phyloP scores from a whole-genome alignment of 30 jellyfish, hydroid and myxozoan genomes.

The Chrysaora quinquecirrha region DNA sequence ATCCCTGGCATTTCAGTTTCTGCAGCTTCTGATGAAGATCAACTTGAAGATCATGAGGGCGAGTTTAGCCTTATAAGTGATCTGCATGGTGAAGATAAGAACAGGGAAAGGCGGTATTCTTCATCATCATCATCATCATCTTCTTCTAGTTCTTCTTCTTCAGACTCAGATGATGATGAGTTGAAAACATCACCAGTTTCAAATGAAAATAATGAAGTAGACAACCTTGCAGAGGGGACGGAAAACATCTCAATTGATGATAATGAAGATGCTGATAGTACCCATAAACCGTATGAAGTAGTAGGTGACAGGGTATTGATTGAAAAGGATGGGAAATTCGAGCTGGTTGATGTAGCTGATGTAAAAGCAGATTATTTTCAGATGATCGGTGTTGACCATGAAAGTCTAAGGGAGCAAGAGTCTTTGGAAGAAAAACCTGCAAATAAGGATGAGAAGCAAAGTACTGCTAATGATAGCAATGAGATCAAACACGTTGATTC shows the following conservation, averaged over 20 bases:
- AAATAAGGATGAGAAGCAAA: conserved; percentile 10
- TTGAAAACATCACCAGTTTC: background rate
- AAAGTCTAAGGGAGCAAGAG: background rate
- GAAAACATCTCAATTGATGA: background rate
- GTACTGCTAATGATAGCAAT: background rate
- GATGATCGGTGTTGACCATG: conserved; percentile 42
- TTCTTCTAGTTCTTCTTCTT: background rate
- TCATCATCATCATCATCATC: background rate
- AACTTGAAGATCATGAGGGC: background rate
- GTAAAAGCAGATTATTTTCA: conserved; percentile 76
- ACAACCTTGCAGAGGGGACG: background rate
- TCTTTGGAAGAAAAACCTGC: background rate
- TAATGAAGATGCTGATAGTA: conserved; percentile 25
- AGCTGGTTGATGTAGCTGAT: conserved; percentile 80
- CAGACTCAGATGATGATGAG: background rate
- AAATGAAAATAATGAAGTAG: background rate
- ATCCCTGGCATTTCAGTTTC: conserved; percentile 69
- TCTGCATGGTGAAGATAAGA: background rate
- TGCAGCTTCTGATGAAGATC: conserved; percentile 48
- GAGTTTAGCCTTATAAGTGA: background rate
- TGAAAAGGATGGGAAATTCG: conserved; percentile 95
- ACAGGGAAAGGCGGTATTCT: background rate
- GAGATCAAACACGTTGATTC: background rate
- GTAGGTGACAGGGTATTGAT: conserved; percentile 75
- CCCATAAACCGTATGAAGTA: conserved; percentile 11